These are phyloP conservation scores for Anhinga anhinga DNA, from an alignment of 2,113 vertebrate genomes.

Conservation along the genomic window DNA sequence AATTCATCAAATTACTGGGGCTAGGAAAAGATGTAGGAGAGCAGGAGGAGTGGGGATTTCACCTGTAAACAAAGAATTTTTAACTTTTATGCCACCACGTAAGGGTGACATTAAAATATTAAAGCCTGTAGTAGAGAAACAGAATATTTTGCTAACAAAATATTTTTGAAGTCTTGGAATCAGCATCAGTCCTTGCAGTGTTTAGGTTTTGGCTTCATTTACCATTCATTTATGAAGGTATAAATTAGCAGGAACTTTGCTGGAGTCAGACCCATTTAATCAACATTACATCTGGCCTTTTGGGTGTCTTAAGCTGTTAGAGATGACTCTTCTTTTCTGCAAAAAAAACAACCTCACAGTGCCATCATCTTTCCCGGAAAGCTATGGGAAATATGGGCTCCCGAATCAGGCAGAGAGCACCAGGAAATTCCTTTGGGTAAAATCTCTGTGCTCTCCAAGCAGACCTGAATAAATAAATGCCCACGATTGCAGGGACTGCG, in stretches of 20 bases:
- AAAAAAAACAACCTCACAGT: not conserved
- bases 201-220: not conserved
- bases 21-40: not conserved
- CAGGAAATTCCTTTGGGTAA: not conserved
- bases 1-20: not conserved
- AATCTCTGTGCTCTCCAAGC: not conserved
- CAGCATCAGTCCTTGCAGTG: not conserved
- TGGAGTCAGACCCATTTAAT: not conserved
- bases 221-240: not conserved
- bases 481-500: rapidly evolving
- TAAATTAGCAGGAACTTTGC: not conserved
- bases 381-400: not conserved
- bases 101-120: not conserved
- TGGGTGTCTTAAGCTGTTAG: not conserved
- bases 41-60: not conserved
- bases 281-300: not conserved
- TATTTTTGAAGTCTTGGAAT: not conserved
- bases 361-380: not conserved
- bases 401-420: not conserved
- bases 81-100: not conserved
- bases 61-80: not conserved
- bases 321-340: not conserved
- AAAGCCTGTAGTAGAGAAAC: not conserved
- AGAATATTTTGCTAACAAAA: not conserved
- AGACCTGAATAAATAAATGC: not conserved